These are phyloP conservation scores for Tragelaphus strepsiceros DNA, from an alignment of 2,113 vertebrate genomes.

Conservation along the genomic window DNA sequence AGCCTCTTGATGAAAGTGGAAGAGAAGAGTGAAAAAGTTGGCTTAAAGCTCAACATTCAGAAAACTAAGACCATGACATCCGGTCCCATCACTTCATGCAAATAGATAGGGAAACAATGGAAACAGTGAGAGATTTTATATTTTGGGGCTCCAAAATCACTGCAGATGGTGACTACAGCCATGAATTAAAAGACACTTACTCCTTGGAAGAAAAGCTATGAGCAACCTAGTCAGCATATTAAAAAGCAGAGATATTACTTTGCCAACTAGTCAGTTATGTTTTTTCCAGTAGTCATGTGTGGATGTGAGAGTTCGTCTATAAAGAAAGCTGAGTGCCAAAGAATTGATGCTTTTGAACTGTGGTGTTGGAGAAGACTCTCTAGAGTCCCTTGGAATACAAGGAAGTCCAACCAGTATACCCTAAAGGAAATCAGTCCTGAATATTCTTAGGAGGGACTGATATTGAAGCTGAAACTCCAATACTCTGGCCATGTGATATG, in stretches of 20 bases:
- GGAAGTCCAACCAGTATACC: neutral
- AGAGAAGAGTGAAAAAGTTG: neutral
- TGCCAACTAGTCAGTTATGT: neutral
- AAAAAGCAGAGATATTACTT: neutral
- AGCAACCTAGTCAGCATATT: neutral
- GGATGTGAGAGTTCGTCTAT: neutral
- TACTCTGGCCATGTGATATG: neutral
- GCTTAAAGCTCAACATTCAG: neutral
- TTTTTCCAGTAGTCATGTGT: neutral
- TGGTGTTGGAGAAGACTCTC: neutral
- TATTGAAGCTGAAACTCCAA: neutral
- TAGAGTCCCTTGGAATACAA: neutral
- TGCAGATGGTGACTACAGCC: neutral
- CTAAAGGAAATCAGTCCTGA: neutral
- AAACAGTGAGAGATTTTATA: neutral
- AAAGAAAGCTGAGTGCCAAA: accelerated
- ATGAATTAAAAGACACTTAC: neutral
- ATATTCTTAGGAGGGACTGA: neutral
- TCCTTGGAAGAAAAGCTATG: neutral
- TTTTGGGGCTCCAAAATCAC: neutral
- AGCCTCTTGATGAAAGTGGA: neutral
- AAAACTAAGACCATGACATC: neutral
- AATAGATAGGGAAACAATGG: neutral
- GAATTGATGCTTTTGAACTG: neutral
- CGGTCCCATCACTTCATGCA: neutral